phyloP scores from a whole-genome alignment of 2,888 invertebrate species.

The Bruchidius siliquastri region DNA sequence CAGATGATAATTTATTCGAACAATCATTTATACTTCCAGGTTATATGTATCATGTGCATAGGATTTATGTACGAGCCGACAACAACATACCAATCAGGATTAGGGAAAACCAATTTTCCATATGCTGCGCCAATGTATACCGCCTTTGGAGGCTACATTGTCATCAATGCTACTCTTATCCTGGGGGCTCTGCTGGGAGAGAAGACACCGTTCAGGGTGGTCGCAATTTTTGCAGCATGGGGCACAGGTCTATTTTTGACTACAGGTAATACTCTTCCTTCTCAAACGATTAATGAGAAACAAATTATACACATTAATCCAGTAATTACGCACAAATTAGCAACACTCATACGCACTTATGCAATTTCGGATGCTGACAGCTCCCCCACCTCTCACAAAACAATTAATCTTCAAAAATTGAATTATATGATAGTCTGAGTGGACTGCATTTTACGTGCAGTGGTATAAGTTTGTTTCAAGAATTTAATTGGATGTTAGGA shows the following conservation, averaged over 20 bases:
- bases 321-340: no score
- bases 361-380: no score
- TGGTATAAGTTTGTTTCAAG: no score
- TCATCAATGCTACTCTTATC: conserved; percentile 60
- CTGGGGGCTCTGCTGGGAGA: conserved; percentile 59
- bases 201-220: conserved; percentile 59
- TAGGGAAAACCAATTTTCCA: conserved; percentile 53
- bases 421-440: no score
- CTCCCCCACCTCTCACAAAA: no score
- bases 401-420: no score
- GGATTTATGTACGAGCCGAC: conserved; percentile 62
- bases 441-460: no score
- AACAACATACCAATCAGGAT: conserved; percentile 46
- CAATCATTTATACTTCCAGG: conserved; percentile 43
- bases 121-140: conserved; percentile 65
- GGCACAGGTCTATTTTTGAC: conserved; percentile 62
- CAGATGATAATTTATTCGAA: no score
- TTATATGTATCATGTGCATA: conserved; percentile 58
- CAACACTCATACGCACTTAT: no score
- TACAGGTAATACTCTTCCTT: conserved; percentile 36
- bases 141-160: conserved; percentile 60
- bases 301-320: no score
- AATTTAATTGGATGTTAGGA: no score
- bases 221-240: conserved; percentile 57
- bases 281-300: no score